Base-by-base conservation (phyloP, 1,140 invertebrate species). In the Hyphantria cunea region DNA sequence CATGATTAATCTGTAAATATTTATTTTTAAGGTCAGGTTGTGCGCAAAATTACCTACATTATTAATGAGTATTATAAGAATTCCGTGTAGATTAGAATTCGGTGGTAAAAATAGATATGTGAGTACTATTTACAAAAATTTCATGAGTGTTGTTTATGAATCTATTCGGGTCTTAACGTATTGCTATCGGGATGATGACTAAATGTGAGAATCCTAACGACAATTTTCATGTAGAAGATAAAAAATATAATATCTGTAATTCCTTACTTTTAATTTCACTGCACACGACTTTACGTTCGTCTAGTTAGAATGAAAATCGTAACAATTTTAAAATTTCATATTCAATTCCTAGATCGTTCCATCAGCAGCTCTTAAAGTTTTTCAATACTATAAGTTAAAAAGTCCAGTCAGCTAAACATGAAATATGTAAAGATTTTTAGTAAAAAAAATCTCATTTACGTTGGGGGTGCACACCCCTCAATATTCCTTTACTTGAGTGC, bases 21-120 rank as follows among this genome's bases (percentile, higher is more conserved):
- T n/a, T 39, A 39, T n/a, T 39, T 10, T 10, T n/a, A 7, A 3
- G 17, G 5, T 25, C 17, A 25, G 17, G 17, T 25, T 25, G 17
- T 25, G 17, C 17, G 37, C n/a, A 3, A 39, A 10, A 39, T 13
- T 50, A 50, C 45, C 56, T 59, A 60, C 37, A 53, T 39, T 37
- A 37, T n/a, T n/a, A 41, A 17, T 60, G 56, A 60, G 56, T 60
- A 60, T 60, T 60, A 58, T 12, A 50, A 60, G 56, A 60, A 60
- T 50, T 60, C 56, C 56, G 14, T 60, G 32, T 50, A 25, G 34
- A 41, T 60, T 34, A 60, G 56, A 69, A 60, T 52, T 72, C 75
- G 75, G 75, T 78, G 75, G 75, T 78, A 70, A 66, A 25, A 62
- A 55, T 56, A 67, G 61, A 72, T 72, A 75, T 69, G 72, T 72